phyloP scores from a whole-genome alignment of 2,797 vertebrate genomes.

The Acrossocheilus fasciatus region DNA sequence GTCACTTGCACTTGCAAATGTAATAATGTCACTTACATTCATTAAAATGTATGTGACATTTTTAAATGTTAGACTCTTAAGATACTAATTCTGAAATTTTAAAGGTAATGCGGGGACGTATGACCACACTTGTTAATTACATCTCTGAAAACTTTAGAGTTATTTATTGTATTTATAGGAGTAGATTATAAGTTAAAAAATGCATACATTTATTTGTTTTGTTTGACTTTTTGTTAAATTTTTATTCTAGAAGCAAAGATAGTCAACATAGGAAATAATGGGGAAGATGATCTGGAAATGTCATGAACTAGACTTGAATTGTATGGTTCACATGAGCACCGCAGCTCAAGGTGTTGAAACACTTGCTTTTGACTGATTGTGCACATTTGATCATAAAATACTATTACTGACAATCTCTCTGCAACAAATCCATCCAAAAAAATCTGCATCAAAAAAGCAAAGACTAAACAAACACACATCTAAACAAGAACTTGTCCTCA shows the following conservation, averaged over 20 bases:
- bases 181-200: neutral
- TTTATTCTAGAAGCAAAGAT: neutral
- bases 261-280: neutral
- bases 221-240: neutral
- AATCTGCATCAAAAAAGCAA: neutral
- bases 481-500: constrained; percentile 1
- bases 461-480: neutral
- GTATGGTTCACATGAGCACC: neutral
- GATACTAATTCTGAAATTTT: neutral
- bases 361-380: neutral
- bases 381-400: neutral
- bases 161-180: neutral
- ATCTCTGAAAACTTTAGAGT: neutral
- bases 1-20: constrained; percentile 28
- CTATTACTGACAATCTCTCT: neutral
- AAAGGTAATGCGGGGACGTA: neutral
- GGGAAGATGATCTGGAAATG: neutral
- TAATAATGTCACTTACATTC: constrained; percentile 23
- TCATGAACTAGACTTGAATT: too few species aligned
- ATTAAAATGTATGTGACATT: constrained; percentile 39
- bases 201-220: neutral
- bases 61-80: constrained; percentile 43
- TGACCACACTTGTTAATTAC: neutral
- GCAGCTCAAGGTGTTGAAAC: neutral
- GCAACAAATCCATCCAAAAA: neutral